These are phyloP conservation scores for Pipistrellus pygmaeus DNA, from an alignment of 2,797 vertebrate species.

Conservation along the genomic window DNA sequence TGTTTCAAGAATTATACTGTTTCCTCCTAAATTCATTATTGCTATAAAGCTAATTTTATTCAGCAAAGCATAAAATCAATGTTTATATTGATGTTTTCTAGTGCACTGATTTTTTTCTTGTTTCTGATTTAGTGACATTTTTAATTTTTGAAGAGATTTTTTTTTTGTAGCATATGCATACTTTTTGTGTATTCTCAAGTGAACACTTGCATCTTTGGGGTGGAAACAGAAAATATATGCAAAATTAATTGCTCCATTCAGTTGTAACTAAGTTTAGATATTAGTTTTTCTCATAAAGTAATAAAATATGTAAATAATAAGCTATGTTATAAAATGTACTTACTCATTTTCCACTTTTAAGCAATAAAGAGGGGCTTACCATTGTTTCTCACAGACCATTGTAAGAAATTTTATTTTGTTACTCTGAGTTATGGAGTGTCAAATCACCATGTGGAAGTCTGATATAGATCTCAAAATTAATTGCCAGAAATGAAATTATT, in stretches of 20 bases:
- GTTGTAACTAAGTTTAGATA: background rate
- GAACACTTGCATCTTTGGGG: background rate
- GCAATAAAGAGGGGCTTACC: background rate
- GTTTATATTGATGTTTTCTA: background rate
- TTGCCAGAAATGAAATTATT: background rate
- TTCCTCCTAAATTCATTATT: constrained; percentile 27
- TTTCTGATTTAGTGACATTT: background rate
- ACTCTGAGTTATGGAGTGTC: background rate
- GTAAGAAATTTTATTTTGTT: background rate
- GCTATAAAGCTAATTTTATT: constrained; percentile 54
- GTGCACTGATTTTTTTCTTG: background rate
- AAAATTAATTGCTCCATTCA: background rate
- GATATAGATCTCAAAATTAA: constrained; percentile 29
- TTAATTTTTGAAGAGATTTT: constrained; percentile 17
- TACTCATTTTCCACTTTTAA: constrained; percentile 11
- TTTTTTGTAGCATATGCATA: background rate
- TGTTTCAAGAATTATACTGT: background rate
- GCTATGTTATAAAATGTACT: background rate
- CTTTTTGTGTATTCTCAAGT: background rate
- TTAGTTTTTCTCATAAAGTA: background rate
- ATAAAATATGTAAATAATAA: background rate
- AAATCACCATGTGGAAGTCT: background rate
- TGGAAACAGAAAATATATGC: background rate
- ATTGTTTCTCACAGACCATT: background rate
- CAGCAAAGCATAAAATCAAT: constrained; percentile 52